phyloP scores from a whole-genome alignment of 2,888 invertebrate species.

The Timema cristinae region DNA sequence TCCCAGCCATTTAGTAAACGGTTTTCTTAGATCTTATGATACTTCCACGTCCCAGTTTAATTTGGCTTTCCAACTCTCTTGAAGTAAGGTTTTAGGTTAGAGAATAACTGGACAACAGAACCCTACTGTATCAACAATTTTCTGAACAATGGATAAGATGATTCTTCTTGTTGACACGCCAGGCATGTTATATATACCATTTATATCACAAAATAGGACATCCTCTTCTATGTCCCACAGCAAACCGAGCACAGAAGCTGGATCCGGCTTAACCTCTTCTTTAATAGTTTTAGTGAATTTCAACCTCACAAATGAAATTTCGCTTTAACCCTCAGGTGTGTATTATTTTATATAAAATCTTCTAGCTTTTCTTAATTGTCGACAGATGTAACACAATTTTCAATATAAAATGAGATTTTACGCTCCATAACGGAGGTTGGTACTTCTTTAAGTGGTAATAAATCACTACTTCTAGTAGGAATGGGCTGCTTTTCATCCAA shows the following conservation, averaged over 20 bases:
- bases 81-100: background rate
- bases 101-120: background rate
- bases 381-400: conserved; percentile 8
- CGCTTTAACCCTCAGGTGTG: background rate
- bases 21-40: background rate
- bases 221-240: background rate
- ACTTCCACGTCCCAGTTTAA: background rate
- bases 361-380: background rate
- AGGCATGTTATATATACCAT: background rate
- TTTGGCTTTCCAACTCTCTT: background rate
- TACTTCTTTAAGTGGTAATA: background rate
- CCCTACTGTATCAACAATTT: background rate
- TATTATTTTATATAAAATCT: background rate
- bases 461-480: background rate
- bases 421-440: background rate
- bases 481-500: background rate
- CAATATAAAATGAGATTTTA: background rate
- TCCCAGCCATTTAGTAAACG: background rate
- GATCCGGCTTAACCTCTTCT: background rate
- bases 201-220: background rate
- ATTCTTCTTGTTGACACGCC: background rate
- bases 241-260: background rate
- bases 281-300: background rate
- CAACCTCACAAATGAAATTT: background rate
- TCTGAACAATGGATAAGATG: background rate